Conservation (phyloP, 1,140 invertebrate species). For the Aphaenogaster ashmeadi region DNA sequence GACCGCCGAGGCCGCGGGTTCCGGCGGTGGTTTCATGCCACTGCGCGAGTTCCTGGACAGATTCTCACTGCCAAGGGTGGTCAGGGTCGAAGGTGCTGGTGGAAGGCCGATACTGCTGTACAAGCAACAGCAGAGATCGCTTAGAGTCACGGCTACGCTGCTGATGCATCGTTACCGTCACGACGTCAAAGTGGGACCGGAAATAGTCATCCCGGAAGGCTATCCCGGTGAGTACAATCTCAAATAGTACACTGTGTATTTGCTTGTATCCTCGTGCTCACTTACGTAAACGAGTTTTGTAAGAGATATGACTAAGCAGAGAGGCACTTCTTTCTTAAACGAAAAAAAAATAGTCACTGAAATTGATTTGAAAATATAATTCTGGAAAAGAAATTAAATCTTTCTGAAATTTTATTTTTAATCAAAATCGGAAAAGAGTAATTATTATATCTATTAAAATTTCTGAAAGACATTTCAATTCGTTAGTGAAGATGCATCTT, state of each 20-base stretch:
- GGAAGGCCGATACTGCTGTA: constrained; percentile 84
- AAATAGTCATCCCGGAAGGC: constrained; percentile 85
- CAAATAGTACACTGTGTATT: neutral
- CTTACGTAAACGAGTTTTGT: neutral
- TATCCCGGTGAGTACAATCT: constrained; percentile 82
- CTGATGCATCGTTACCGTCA: constrained; percentile 83
- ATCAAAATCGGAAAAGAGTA: neutral
- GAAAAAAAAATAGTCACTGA: neutral
- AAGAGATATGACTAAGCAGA: neutral
- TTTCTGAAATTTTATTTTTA: neutral
- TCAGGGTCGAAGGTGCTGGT: constrained; percentile 83
- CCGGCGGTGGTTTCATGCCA: constrained; percentile 81
- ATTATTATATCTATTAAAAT: neutral
- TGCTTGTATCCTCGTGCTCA: neutral
- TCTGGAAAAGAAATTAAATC: neutral
- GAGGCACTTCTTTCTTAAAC: neutral
- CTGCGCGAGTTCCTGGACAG: constrained; percentile 83
- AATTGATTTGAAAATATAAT: neutral
- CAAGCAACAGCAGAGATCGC: constrained; percentile 81
- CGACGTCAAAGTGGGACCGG: constrained; percentile 82
- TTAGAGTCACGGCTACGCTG: constrained; percentile 81
- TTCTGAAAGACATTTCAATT: neutral
- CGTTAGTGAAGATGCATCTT: neutral
- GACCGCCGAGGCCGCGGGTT: constrained; percentile 81
- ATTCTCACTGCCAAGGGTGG: constrained; percentile 83